phyloP scores from a whole-genome alignment of 2,888 invertebrate genomes.

The Protophormia terraenovae region DNA sequence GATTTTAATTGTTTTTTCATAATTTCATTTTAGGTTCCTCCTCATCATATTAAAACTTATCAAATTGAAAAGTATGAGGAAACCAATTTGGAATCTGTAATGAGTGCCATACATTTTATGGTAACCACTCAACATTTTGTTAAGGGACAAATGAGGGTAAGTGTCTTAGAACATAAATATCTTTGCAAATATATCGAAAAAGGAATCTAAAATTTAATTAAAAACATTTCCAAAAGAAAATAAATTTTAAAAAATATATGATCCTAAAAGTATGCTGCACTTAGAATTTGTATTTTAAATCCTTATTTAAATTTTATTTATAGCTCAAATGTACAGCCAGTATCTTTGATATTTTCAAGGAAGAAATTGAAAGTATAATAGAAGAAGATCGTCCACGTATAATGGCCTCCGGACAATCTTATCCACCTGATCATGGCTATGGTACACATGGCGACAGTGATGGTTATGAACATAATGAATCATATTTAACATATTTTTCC shows the following conservation, averaged over 20 bases:
- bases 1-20: conserved; percentile 24
- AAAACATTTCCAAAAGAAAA: not conserved
- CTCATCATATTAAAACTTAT: conserved; percentile 80
- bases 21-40: conserved; percentile 78
- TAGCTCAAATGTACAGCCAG: conserved; percentile 81
- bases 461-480: conserved; percentile 80
- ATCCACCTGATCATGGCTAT: conserved; percentile 78
- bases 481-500: conserved; percentile 79
- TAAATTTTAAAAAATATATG: not conserved
- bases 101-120: conserved; percentile 79
- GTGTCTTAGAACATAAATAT: not conserved
- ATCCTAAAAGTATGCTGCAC: not conserved
- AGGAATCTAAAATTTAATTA: no score
- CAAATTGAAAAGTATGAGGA: conserved; percentile 79
- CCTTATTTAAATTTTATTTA: not conserved
- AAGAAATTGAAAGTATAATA: conserved; percentile 80
- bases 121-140: conserved; percentile 80
- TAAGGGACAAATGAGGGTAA: conserved; percentile 79
- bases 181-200: not conserved
- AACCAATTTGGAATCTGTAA: conserved; percentile 79
- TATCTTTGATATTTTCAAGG: conserved; percentile 80
- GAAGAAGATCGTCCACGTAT: conserved; percentile 81
- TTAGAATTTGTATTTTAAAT: not conserved
- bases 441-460: conserved; percentile 76
- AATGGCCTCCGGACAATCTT: conserved; percentile 81